Evolutionary conservation across 2,797 vertebrate genomes (phyloP).

Genomic region (Cirrhinus mrigala): DNA sequence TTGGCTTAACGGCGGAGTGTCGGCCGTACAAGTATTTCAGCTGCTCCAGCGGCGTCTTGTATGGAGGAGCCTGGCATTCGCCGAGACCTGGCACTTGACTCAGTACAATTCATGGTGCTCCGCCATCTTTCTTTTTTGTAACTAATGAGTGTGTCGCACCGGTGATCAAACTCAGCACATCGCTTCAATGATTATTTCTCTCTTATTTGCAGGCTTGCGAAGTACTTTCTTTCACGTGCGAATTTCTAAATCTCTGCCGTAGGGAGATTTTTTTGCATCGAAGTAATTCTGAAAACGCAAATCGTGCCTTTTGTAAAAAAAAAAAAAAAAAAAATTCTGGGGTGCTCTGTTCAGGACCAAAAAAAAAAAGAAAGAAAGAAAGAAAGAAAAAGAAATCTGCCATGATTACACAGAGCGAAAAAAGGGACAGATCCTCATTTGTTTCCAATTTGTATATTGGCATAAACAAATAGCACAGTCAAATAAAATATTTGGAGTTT

Average conservation of each 20-base stretch:
- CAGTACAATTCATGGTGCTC: constrained; percentile 74
- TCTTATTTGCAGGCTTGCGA: not conserved
- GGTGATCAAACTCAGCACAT: constrained; percentile 67
- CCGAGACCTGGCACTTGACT: constrained; percentile 73
- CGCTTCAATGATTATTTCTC: constrained; percentile 19
- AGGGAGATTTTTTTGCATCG: not conserved
- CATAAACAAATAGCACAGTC: constrained; percentile 34
- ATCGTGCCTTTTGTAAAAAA: constrained; percentile 37
- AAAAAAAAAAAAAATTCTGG: not conserved
- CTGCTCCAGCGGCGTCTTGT: constrained; percentile 74
- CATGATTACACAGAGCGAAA: not conserved
- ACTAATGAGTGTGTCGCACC: constrained; percentile 74
- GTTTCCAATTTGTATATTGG: constrained; percentile 45
- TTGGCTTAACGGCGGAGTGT: constrained; percentile 66
- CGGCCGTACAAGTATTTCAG: constrained; percentile 74
- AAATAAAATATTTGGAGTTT: constrained; percentile 52
- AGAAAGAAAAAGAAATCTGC: not conserved
- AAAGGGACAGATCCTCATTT: constrained; percentile 32
- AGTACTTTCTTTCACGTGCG: constrained; percentile 1
- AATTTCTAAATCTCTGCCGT: not conserved
- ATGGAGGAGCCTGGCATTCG: constrained; percentile 78
- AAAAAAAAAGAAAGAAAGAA: not conserved
- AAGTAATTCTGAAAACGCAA: constrained; percentile 10
- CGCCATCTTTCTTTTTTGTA: constrained; percentile 80
- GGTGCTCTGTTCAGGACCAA: not conserved